Base-by-base conservation (phyloP, 1,140 invertebrate species). In the Drosophila ogumai region DNA sequence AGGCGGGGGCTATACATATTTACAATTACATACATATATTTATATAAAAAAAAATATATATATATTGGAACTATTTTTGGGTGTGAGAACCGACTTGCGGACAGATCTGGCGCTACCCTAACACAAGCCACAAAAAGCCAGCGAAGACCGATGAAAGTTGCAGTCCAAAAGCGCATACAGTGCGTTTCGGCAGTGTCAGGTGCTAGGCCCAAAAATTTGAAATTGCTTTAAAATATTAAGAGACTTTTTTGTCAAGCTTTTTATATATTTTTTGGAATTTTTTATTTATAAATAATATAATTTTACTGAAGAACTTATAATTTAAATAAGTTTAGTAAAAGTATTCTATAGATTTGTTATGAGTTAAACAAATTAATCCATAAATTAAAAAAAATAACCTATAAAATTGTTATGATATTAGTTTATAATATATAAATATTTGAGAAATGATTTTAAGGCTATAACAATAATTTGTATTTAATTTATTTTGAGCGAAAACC, bases 21-120 rank as follows among this genome's bases (percentile, higher is more conserved):
- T 13, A 15, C n/a, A n/a, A 28, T 28, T 43, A 4, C 3, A 10
- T 7, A 38, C 40, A 46, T 15, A n/a, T 25, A 32, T 9, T 28
- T 34, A 46, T 12, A 5, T 25, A 25, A 2, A 47, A 13, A 12
- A 6, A 12, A n/a, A 31, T 17, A 17, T 46, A 6, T 34, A 13
- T 34, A 54, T 34, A 8, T 13, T 0, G 50, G 10, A 31, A 7
- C 56, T 25, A 58, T 28, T 54, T 25, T 15, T 64, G 54, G 40
- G 68, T 56, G 68, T 69, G 68, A 72, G 65, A 72, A 71, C 49
- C 41, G 32, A 56, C 41, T 38, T 47, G 65, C 34, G 57, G 50
- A 49, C 67, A 71, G 67, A 54, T 55, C 67, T 22, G 38, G 49
- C 63, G 15, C 22, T 56, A 38, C 38, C 38, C 22, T 46, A 68